Conservation (phyloP, 2,113 vertebrate genomes). For the Paramormyrops kingsleyae region DNA sequence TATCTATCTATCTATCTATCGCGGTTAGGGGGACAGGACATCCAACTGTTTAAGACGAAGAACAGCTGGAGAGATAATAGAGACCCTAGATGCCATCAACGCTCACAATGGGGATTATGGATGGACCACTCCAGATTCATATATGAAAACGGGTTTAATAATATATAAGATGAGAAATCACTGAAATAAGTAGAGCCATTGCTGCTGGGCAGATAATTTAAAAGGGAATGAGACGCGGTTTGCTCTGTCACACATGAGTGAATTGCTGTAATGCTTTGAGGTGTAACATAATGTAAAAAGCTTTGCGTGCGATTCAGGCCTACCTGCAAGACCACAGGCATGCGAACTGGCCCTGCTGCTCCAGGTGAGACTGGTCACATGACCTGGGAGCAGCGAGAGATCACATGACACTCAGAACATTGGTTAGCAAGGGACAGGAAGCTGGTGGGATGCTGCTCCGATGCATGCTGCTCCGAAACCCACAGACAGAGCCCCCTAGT, state of each 20-base stretch:
- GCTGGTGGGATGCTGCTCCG: not conserved
- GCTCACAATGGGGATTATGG: not conserved
- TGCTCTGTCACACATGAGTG: not conserved
- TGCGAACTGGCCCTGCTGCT: not conserved
- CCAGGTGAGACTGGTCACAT: not conserved
- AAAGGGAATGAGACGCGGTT: not conserved
- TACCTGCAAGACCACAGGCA: not conserved
- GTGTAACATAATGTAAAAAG: not conserved
- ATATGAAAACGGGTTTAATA: not conserved
- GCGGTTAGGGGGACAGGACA: not conserved
- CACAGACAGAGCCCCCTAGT: not conserved
- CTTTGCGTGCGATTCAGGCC: not conserved
- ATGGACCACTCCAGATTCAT: not conserved
- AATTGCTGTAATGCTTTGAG: not conserved
- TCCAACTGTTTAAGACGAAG: not conserved
- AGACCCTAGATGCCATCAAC: not conserved
- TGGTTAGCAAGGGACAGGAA: not conserved
- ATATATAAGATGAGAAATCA: conserved; percentile 11
- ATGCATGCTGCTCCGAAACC: not conserved
- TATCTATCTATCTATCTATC: not conserved
- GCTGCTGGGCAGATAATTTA: not conserved
- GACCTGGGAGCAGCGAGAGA: not conserved
- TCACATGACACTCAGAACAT: not conserved
- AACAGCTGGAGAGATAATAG: not conserved
- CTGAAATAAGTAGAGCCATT: not conserved